A percentile compares a stretch with the other conserved stretches of the same genome.
These are phyloP conservation scores for Lutraria rhynchaena DNA, from an alignment of 1,140 invertebrate genomes.

Conservation along the genomic window DNA sequence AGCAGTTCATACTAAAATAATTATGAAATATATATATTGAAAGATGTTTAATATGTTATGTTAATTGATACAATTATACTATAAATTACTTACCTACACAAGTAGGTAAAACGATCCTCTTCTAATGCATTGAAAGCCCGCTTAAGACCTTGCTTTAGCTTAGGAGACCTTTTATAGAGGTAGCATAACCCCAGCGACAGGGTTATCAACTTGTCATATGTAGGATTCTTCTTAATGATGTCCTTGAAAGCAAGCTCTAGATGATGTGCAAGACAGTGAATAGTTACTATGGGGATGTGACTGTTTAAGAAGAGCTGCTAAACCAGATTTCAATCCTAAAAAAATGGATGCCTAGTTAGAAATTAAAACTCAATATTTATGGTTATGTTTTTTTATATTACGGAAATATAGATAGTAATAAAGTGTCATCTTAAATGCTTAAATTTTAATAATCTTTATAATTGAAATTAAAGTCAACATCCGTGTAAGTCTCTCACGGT, in stretches of 20 bases:
- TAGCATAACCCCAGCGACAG: constrained; percentile 33
- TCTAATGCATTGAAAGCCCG: constrained; percentile 12
- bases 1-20: no score
- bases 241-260: constrained; percentile 49
- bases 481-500: constrained; percentile 16
- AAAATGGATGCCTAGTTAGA: not conserved
- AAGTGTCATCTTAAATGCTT: not conserved
- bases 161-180: constrained; percentile 15
- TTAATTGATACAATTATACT: not conserved
- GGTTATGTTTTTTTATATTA: no score
- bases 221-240: constrained; percentile 21
- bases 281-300: constrained; percentile 23
- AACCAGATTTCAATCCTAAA: constrained; percentile 36
- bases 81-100: constrained; percentile 37
- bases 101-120: constrained; percentile 1
- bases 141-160: constrained; percentile 21
- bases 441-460: not conserved
- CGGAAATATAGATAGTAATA: not conserved
- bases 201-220: constrained; percentile 41
- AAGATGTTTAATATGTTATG: not conserved
- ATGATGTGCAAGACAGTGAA: constrained; percentile 39
- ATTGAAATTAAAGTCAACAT: not conserved
- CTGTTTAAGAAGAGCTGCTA: constrained; percentile 31
- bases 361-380: no score
- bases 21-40: no score